A percentile compares a stretch with the other conserved stretches of the same genome.
These are phyloP conservation scores for Dynastes tityus DNA, from an alignment of 2,888 invertebrate species.

Conservation along the genomic window DNA sequence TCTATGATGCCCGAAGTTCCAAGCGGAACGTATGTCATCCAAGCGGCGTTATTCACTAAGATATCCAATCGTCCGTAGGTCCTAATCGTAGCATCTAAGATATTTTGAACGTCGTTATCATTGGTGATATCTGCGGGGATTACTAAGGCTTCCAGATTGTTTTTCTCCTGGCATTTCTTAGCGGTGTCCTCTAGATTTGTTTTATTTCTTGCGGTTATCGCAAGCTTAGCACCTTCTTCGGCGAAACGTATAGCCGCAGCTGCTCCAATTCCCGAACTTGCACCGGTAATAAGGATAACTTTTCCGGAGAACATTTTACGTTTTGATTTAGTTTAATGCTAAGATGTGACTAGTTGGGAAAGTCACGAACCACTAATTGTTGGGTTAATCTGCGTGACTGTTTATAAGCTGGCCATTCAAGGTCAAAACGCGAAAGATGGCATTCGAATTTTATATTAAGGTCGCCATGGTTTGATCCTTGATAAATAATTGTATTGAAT, in stretches of 20 bases:
- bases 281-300: conserved; percentile 80
- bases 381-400: too few relatives aligned
- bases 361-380: too few relatives aligned
- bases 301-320: conserved; percentile 72
- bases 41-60: conserved; percentile 89
- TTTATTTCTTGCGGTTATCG: conserved; percentile 79
- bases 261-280: conserved; percentile 85
- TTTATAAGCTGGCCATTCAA: too few relatives aligned
- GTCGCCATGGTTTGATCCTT: too few relatives aligned
- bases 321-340: too few relatives aligned
- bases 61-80: conserved; percentile 83
- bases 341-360: too few relatives aligned
- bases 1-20: conserved; percentile 67
- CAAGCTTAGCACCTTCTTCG: conserved; percentile 78
- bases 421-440: too few relatives aligned
- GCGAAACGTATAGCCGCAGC: conserved; percentile 82
- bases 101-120: conserved; percentile 79
- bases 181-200: conserved; percentile 76
- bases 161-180: conserved; percentile 65
- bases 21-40: conserved; percentile 65
- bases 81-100: conserved; percentile 79
- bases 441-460: too few relatives aligned
- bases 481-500: too few relatives aligned
- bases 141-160: conserved; percentile 70
- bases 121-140: conserved; percentile 80